A percentile compares a stretch with the other conserved stretches of the same genome.
phyloP scores from a whole-genome alignment of 2,797 vertebrate genomes.

The Melanotaenia boesemani region DNA sequence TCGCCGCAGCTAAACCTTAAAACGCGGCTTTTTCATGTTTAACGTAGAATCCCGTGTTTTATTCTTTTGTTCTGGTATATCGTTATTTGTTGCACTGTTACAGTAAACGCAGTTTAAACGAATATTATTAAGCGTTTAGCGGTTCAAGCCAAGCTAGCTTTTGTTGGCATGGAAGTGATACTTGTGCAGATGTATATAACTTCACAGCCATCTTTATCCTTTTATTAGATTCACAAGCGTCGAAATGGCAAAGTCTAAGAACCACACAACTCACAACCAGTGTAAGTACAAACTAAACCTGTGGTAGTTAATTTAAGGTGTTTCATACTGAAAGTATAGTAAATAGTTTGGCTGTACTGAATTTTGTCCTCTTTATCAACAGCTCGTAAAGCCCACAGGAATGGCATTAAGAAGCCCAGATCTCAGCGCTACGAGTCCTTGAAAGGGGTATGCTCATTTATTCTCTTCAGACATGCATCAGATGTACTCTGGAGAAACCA shows the following conservation, averaged over 20 bases:
- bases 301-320: too few relatives aligned
- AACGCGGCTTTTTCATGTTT: accelerated
- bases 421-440: conserved; percentile 92
- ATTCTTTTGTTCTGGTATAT: accelerated
- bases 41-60: accelerated
- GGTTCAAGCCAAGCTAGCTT: neutral
- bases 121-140: too few relatives aligned
- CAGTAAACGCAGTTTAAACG: neutral
- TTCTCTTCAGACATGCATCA: neutral
- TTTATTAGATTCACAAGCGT: conserved; percentile 56
- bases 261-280: conserved; percentile 98
- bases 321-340: neutral
- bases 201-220: neutral
- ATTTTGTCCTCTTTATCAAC: conserved; percentile 5
- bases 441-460: conserved; percentile 87
- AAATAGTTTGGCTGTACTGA: accelerated
- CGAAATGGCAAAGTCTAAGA: conserved; percentile 98
- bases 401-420: conserved; percentile 96
- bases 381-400: conserved; percentile 98
- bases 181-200: too few relatives aligned
- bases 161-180: neutral
- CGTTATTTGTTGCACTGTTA: accelerated
- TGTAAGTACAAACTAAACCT: conserved; percentile 84
- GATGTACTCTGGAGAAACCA: neutral
- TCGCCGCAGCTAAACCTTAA: neutral